Conservation (phyloP, 2,113 vertebrate genomes). For the Dasyprocta punctata region DNA sequence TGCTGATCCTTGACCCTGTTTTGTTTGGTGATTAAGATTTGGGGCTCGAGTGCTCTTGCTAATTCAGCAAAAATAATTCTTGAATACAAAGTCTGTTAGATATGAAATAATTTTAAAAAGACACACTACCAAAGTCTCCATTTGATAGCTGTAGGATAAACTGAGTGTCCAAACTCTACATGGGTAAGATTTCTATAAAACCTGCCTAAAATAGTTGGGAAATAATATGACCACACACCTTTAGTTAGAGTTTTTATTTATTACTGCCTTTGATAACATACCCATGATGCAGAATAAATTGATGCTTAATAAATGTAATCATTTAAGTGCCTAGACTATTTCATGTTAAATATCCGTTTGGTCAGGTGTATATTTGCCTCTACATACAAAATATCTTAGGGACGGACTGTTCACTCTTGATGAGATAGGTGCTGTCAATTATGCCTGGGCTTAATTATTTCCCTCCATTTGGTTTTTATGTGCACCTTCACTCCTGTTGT, state of each 20-base stretch:
- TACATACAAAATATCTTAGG: neutral
- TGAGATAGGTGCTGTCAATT: conserved; percentile 42
- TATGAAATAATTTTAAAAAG: neutral
- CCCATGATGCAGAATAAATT: neutral
- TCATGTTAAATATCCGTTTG: neutral
- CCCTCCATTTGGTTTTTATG: conserved; percentile 62
- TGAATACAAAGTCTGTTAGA: neutral
- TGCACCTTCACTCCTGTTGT: conserved; percentile 68
- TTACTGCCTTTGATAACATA: neutral
- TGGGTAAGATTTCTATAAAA: neutral
- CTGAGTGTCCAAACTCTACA: neutral
- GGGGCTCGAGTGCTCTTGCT: neutral
- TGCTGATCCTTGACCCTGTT: neutral
- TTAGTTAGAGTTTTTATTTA: neutral
- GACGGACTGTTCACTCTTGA: conserved; percentile 55
- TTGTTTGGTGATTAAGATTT: neutral
- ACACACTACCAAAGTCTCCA: neutral
- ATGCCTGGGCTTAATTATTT: conserved; percentile 65
- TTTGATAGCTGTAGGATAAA: neutral
- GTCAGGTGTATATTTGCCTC: neutral
- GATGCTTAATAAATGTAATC: conserved; percentile 14
- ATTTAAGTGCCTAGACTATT: neutral
- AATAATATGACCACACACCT: conserved; percentile 40
- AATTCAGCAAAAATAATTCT: neutral
- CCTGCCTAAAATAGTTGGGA: neutral